A percentile compares a stretch with the other conserved stretches of the same genome.
These are phyloP conservation scores for Trichogramma evanescens DNA, from an alignment of 2,888 invertebrate species.

Conservation along the genomic window DNA sequence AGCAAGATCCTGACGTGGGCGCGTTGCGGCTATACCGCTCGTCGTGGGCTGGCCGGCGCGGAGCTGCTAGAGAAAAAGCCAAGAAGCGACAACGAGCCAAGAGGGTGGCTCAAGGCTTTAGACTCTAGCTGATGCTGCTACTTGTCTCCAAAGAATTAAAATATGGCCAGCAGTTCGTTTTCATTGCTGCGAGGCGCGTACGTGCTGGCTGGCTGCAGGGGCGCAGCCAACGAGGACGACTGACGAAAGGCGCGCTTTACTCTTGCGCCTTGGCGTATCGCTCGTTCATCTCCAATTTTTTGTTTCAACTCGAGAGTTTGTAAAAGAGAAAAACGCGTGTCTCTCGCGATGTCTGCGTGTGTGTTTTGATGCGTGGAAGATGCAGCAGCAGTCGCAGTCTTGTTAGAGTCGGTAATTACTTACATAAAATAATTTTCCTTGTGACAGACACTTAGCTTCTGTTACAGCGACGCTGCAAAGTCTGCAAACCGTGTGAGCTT, in stretches of 20 bases:
- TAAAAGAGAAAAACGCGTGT: too few species aligned
- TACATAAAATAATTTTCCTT: too few species aligned
- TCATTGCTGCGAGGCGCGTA: slow-evolving; percentile 32
- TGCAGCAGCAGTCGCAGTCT: too few species aligned
- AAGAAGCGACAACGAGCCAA: slow-evolving; percentile 26
- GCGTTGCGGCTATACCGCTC: slow-evolving; percentile 4
- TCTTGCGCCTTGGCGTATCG: background rate
- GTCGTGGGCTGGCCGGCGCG: slow-evolving; percentile 18
- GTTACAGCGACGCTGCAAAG: too few species aligned
- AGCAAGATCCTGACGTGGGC: slow-evolving; percentile 29
- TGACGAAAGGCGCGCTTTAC: slow-evolving; percentile 41
- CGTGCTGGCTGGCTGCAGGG: slow-evolving; percentile 26
- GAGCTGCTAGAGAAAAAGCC: slow-evolving; percentile 29
- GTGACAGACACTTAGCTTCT: too few species aligned
- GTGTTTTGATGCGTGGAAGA: too few species aligned
- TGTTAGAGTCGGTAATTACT: too few species aligned
- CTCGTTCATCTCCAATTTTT: too few species aligned
- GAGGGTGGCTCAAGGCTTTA: slow-evolving; percentile 26
- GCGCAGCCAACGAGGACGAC: slow-evolving; percentile 42
- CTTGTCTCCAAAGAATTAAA: slow-evolving; percentile 45
- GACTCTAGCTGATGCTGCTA: slow-evolving; percentile 27
- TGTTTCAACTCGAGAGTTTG: too few species aligned
- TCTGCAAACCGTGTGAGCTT: too few species aligned
- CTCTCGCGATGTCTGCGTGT: too few species aligned
- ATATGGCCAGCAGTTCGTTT: slow-evolving; percentile 46